Base-by-base conservation (phyloP, 2,888 invertebrate species). In the Acleris holmiana region DNA sequence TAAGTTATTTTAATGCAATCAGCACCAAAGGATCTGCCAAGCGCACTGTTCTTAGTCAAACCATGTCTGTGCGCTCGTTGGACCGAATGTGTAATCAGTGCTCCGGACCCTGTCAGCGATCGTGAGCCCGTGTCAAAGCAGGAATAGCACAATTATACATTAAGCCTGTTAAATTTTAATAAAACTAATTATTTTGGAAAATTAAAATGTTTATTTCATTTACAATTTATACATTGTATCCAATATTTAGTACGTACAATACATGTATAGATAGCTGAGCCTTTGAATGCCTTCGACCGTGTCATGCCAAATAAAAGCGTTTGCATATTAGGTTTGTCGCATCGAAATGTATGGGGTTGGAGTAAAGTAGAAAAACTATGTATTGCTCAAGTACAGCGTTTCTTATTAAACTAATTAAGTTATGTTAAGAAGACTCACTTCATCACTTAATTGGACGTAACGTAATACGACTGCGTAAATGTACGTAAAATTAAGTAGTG, bases 111-210 rank as follows among this genome's bases (percentile, higher is more conserved):
- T 86, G 86, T 73, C 71, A 74, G 75, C 78, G 82, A 79, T 80
- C 78, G 73, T 85, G 75, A 72, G 74, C 82, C 89, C 78, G 78
- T 83, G 78, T 86, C 81, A 79, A 79, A 77, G 69, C 84, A 80
- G 84, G 79, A 78, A 69, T 75, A 78, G 88, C 85, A 83, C 84
- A 82, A 79, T 79, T 80, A 81, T 80, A 78, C 81, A 75, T 87
- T 57, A 86, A 85, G 83, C 78, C 80, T 80, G 66, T 83, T 65
- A 65, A 59, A 59, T 59, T 55, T 67, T 70, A 86, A 88, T 86
- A 85, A 89, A 89, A 89, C 73, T 70, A 72, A 79, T 82, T 83
- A 79, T 82, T 35, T 87, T 84, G 75, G 81, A 90, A 88, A 87
- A 85, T 81, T 82, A 80, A 76, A 77, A 74, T 79, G 74, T 80